Conservation (phyloP, 2,888 invertebrate genomes). For the Oxytorus armatus region DNA sequence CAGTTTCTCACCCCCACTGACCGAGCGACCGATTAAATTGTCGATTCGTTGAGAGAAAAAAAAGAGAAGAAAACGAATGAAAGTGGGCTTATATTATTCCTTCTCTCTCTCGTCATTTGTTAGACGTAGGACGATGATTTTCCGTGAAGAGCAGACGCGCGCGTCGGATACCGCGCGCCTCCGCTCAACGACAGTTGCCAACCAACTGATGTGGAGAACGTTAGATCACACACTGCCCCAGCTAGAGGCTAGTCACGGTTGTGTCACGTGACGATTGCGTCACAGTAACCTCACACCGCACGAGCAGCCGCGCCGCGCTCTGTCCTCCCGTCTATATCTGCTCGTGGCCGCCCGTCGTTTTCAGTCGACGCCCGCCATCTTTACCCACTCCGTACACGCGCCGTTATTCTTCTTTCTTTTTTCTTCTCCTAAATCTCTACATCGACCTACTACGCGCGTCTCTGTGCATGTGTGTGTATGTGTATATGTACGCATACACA, state of each 20-base stretch:
- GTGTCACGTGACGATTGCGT: slow-evolving; percentile 84
- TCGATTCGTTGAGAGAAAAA: slow-evolving; percentile 11
- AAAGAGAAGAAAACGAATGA: not conserved
- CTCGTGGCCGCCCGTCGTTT: slow-evolving; percentile 56
- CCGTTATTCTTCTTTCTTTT: slow-evolving; percentile 13
- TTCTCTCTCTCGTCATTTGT: too few relatives aligned
- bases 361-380: slow-evolving; percentile 69
- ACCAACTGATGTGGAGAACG: slow-evolving; percentile 82
- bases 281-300: slow-evolving; percentile 81
- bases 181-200: slow-evolving; percentile 68
- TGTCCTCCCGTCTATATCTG: slow-evolving; percentile 24
- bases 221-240: slow-evolving; percentile 82
- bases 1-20: slow-evolving; percentile 89
- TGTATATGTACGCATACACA: slow-evolving; percentile 19
- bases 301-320: slow-evolving; percentile 42
- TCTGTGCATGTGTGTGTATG: not conserved
- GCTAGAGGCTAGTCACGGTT: slow-evolving; percentile 81
- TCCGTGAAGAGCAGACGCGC: slow-evolving; percentile 30
- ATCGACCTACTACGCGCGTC: slow-evolving; percentile 47
- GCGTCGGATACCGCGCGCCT: slow-evolving; percentile 44
- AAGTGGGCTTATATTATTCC: not conserved
- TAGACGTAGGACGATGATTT: too few relatives aligned
- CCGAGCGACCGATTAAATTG: slow-evolving; percentile 76
- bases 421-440: slow-evolving; percentile 21
- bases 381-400: slow-evolving; percentile 68